Conservation (phyloP, 2,113 vertebrate species). For the Fukomys damarensis region DNA sequence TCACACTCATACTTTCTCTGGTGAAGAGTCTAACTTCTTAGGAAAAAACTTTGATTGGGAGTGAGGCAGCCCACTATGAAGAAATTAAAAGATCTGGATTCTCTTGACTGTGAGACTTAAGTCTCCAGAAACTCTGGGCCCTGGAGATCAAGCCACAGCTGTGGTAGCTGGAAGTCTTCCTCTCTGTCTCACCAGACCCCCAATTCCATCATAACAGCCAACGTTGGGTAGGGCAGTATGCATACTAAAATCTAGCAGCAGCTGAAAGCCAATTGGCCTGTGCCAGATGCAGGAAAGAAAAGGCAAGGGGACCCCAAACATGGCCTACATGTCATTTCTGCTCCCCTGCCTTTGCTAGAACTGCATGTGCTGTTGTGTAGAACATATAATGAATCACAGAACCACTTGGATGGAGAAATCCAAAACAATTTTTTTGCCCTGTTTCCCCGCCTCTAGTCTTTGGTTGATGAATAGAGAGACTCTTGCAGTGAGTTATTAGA, state of each 20-base stretch:
- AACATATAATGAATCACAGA: slow-evolving; percentile 84
- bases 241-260: slow-evolving; percentile 27
- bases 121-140: neutral
- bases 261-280: slow-evolving; percentile 60
- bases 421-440: slow-evolving; percentile 65
- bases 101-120: slow-evolving; percentile 13
- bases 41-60: neutral
- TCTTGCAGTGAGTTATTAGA: slow-evolving; percentile 65
- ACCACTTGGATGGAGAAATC: slow-evolving; percentile 64
- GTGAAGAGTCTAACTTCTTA: neutral
- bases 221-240: neutral
- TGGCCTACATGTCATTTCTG: slow-evolving; percentile 53
- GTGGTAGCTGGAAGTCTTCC: neutral
- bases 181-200: slow-evolving; percentile 5
- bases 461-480: slow-evolving; percentile 71
- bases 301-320: slow-evolving; percentile 8
- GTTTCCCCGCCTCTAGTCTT: slow-evolving; percentile 24
- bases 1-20: neutral
- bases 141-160: slow-evolving; percentile 28
- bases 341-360: slow-evolving; percentile 63
- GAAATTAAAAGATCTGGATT: neutral
- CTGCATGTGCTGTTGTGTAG: neutral
- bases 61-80: neutral
- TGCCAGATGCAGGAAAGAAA: slow-evolving; percentile 24
- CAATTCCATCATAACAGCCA: neutral